Conservation (phyloP, 2,888 invertebrate species). For the Patella caerulea region DNA sequence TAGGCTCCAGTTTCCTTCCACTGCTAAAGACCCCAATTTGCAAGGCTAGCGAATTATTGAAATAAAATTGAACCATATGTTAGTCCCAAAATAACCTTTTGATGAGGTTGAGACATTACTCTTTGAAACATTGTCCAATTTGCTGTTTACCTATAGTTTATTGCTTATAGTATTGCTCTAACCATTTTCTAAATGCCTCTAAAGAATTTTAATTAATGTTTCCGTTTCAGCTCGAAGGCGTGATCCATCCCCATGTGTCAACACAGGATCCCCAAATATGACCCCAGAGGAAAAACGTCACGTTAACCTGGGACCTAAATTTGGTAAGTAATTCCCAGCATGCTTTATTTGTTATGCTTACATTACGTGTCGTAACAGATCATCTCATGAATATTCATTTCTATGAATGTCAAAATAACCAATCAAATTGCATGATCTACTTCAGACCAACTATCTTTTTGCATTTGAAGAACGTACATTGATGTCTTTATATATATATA, state of each 20-base stretch:
- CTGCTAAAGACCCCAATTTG: no score
- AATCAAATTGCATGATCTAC: slow-evolving; percentile 1
- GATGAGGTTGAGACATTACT: no score
- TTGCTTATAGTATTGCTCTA: neutral
- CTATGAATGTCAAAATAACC: neutral
- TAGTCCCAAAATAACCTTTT: no score
- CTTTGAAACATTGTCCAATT: no score
- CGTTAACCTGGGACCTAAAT: slow-evolving; percentile 72
- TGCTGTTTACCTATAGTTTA: neutral
- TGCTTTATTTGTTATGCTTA: neutral
- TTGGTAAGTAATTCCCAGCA: slow-evolving; percentile 64
- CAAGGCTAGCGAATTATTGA: no score
- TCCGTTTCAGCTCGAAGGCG: slow-evolving; percentile 77
- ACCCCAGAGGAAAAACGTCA: slow-evolving; percentile 54
- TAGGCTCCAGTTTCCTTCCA: no score
- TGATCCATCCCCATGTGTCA: slow-evolving; percentile 93
- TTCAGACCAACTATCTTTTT: neutral
- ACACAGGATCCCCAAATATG: slow-evolving; percentile 75
- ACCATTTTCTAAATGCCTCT: no score
- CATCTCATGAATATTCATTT: slow-evolving; percentile 10
- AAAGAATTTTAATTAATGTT: neutral
- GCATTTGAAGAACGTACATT: neutral
- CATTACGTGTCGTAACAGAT: neutral
- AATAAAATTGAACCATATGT: no score
- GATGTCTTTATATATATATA: no score